Conservation (phyloP, 2,888 invertebrate species). For the Brachypalpus laphriformis region DNA sequence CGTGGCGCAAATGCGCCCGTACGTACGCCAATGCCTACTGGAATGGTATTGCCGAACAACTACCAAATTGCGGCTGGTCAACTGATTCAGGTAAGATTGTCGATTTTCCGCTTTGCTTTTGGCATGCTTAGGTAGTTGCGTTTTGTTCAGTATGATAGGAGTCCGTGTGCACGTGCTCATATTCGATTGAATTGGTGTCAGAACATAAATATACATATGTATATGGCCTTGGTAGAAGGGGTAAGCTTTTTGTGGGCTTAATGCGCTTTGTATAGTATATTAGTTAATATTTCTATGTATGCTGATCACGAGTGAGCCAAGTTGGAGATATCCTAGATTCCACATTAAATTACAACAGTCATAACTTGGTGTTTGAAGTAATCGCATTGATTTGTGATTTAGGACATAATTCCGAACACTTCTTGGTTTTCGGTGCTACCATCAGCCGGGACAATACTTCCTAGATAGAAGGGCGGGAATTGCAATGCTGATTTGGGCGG, state of each 20-base stretch:
- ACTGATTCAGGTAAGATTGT: conserved; percentile 79
- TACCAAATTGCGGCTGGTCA: conserved; percentile 81
- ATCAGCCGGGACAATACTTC: too few species aligned
- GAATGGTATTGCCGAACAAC: conserved; percentile 81
- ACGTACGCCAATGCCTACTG: conserved; percentile 79
- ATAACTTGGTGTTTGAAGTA: too few species aligned
- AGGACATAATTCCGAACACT: too few species aligned
- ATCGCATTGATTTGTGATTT: too few species aligned
- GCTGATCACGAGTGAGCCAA: too few species aligned
- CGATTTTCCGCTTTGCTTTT: neutral
- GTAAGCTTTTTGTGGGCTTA: neutral
- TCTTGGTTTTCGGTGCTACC: too few species aligned
- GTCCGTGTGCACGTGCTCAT: conserved; percentile 2
- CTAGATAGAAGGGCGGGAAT: too few species aligned
- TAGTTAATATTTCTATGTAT: too few species aligned
- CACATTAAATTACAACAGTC: too few species aligned
- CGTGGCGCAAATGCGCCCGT: conserved; percentile 77
- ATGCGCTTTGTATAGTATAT: too few species aligned
- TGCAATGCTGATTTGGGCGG: too few species aligned
- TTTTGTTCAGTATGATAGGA: conserved; percentile 1
- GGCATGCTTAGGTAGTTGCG: conserved; percentile 30
- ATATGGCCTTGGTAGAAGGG: neutral
- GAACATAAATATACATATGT: neutral
- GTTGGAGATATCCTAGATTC: too few species aligned
- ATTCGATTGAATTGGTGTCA: conserved; percentile 8